phyloP scores from a whole-genome alignment of 2,113 vertebrate species.

The Grallaria varia region DNA sequence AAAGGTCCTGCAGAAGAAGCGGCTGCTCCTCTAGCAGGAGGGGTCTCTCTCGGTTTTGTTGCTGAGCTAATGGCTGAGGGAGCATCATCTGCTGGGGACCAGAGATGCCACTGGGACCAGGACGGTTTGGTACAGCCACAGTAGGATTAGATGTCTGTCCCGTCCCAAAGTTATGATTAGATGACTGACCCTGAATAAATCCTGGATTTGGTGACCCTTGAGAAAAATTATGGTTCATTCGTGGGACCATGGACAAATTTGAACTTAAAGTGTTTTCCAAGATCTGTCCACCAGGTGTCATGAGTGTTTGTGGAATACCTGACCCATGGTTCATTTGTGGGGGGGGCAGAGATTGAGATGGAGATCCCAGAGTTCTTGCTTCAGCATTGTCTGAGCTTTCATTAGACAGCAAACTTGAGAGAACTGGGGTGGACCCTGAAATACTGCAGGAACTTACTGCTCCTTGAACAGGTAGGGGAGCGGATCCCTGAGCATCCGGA shows the following conservation, averaged over 20 bases:
- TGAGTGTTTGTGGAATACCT: conserved; percentile 71
- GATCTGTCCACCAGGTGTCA: conserved; percentile 70
- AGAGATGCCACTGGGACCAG: conserved; percentile 62
- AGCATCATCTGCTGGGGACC: conserved; percentile 79
- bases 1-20: conserved; percentile 92
- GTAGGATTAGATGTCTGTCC: conserved; percentile 67
- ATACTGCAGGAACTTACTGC: conserved; percentile 66
- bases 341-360: conserved; percentile 73
- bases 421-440: conserved; percentile 79
- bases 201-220: conserved; percentile 76
- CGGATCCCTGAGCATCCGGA: conserved; percentile 57
- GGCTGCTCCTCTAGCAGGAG: conserved; percentile 94
- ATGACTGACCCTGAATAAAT: conserved; percentile 71
- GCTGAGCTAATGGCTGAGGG: conserved; percentile 76
- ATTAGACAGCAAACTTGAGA: conserved; percentile 85
- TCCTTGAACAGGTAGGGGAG: conserved; percentile 55
- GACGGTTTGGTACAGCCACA: conserved; percentile 72
- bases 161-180: conserved; percentile 67
- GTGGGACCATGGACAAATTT: conserved; percentile 73
- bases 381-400: conserved; percentile 81
- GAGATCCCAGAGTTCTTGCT: conserved; percentile 74
- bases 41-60: conserved; percentile 79
- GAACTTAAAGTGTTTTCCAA: conserved; percentile 74
- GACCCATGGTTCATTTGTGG: conserved; percentile 72
- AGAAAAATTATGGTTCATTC: conserved; percentile 77